phyloP scores from a whole-genome alignment of 2,113 vertebrate genomes.

The Mus musculus region GRCm39 chr9:77099001-77099500 shows the following conservation, averaged over 20 bases:
- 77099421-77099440: not conserved
- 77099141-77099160: not conserved
- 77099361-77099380: slow-evolving; percentile 1
- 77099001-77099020: not conserved
- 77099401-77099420: not conserved
- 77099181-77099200: not conserved
- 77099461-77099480: not conserved
- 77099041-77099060: not conserved
- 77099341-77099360: not conserved
- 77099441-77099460: not conserved
- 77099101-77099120: not conserved
- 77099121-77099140: not conserved
- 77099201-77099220: not conserved
- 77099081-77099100: not conserved
- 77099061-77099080: not conserved
- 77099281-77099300: not conserved
- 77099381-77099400: not conserved
- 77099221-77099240: not conserved
- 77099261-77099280: not conserved
- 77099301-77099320: not conserved
- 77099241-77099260: not conserved
- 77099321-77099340: not conserved
- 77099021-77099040: not conserved
- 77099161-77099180: not conserved
- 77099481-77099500: not conserved